Evolutionary conservation across 2,797 vertebrate genomes (phyloP), one percentile per base, ranked within the genome.

Genomic region (Sphenodon punctatus): DNA sequence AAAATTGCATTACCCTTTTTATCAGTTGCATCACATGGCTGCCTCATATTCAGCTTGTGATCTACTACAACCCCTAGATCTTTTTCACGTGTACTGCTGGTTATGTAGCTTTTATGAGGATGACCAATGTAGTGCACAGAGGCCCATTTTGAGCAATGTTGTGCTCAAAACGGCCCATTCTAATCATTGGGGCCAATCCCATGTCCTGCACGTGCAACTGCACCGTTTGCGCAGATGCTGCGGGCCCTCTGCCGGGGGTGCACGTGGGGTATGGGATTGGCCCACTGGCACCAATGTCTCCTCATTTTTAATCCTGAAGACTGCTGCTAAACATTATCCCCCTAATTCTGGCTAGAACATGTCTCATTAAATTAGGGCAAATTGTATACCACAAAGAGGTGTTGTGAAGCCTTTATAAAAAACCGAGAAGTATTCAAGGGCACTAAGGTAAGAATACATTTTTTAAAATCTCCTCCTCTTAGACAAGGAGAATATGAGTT

Each of bases 251-350:
- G n/a, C n/a, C n/a, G n/a, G n/a, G n/a, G n/a, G n/a, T n/a, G n/a
- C n/a, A n/a, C n/a, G n/a, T n/a, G n/a, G n/a, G n/a, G n/a, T n/a
- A n/a, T n/a, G n/a, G n/a, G n/a, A n/a, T n/a, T n/a, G n/a, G n/a
- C n/a, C n/a, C 74, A 78, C 1, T 72, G 79, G 79, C 79, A 78
- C 8, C 15, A 70, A 73, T 51, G 73, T 3, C 2, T n/a, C 19
- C 22, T 49, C 34, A 84, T 42, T 89, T 90, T 74, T 46, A 77
- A 89, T 91, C 43, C 60, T 14, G 72, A 88, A 71, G 64, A 55
- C 58, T 69, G 81, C 41, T 80, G 70, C 67, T n/a, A 78, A 75
- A 34, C 83, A 17, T 17, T 13, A 75, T 59, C 49, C 73, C 41
- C 34, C 20, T 42, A 77, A 60, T 60, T 77, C 46, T 80, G 68